A percentile compares a stretch with the other conserved stretches of the same genome.
phyloP scores from a whole-genome alignment of 2,888 invertebrate genomes.

The Agrotis clavis region DNA sequence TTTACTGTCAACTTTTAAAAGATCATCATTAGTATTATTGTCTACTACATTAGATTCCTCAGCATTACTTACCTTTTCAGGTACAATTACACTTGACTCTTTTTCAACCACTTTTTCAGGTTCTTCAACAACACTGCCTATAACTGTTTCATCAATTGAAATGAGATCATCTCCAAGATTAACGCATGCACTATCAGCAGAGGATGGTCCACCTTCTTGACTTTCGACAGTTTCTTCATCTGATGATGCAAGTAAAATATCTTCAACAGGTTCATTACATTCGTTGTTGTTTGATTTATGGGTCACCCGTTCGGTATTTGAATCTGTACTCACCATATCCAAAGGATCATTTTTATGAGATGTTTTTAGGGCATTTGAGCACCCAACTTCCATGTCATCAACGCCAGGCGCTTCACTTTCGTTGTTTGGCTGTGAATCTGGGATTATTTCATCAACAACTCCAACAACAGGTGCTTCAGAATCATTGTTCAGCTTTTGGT shows the following conservation, averaged over 20 bases:
- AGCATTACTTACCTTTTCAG: constrained; percentile 19
- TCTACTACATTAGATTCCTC: constrained; percentile 26
- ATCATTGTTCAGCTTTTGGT: constrained; percentile 4
- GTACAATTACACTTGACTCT: constrained; percentile 15
- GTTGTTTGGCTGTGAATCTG: neutral
- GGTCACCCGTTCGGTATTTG: constrained; percentile 52
- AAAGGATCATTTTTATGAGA: neutral
- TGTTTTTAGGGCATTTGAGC: constrained; percentile 9
- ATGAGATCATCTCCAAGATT: constrained; percentile 75
- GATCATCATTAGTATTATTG: constrained; percentile 23
- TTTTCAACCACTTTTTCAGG: constrained; percentile 35
- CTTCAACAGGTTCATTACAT: constrained; percentile 73
- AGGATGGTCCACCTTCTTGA: constrained; percentile 33
- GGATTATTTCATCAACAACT: constrained; percentile 5
- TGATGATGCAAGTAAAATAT: constrained; percentile 79
- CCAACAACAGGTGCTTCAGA: constrained; percentile 4
- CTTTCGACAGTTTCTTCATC: constrained; percentile 72
- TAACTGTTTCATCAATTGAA: constrained; percentile 72
- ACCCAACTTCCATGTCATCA: constrained; percentile 61
- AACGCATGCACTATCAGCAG: constrained; percentile 52
- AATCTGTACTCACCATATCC: constrained; percentile 25
- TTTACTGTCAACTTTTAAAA: constrained; percentile 23
- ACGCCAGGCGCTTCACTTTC: constrained; percentile 1
- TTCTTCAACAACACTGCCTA: constrained; percentile 53
- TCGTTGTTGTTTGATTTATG: constrained; percentile 70